Percentiles rank a stretch among this genome's conserved stretches.
Evolutionary conservation across 1,140 invertebrate species (phyloP).

Genomic region (Drosophila pallidifrons): DNA sequence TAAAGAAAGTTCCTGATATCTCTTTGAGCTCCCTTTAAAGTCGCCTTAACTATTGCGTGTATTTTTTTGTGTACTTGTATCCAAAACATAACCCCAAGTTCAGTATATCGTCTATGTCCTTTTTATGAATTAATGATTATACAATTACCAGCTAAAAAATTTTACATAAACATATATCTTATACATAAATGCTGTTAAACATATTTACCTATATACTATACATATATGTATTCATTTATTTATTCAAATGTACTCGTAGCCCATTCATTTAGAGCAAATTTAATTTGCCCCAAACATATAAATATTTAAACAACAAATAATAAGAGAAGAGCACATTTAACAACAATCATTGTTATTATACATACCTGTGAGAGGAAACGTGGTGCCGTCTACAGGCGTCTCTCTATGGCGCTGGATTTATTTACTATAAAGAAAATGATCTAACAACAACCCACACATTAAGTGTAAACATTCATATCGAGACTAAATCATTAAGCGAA

Average conservation of each 20-base stretch:
- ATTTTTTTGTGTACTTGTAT: constrained; percentile 49
- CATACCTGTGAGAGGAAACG: constrained; percentile 23
- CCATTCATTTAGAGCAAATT: constrained; percentile 29
- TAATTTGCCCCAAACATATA: constrained; percentile 30
- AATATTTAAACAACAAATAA: neutral
- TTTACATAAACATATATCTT: constrained; percentile 19
- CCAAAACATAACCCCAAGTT: constrained; percentile 56
- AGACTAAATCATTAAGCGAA: constrained; percentile 24
- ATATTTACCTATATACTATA: constrained; percentile 12
- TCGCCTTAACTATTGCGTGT: constrained; percentile 75
- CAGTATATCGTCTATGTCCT: constrained; percentile 45
- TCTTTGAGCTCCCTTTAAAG: constrained; percentile 53
- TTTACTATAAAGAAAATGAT: constrained; percentile 14
- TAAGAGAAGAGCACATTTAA: constrained; percentile 13
- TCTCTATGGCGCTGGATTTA: constrained; percentile 9
- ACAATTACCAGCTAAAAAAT: constrained; percentile 37
- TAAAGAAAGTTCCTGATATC: constrained; percentile 86
- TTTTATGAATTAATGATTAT: constrained; percentile 42
- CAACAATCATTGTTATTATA: constrained; percentile 28
- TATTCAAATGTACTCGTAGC: constrained; percentile 21
- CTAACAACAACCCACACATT: neutral
- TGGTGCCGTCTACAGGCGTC: constrained; percentile 35
- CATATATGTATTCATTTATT: constrained; percentile 33
- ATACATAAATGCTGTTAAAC: constrained; percentile 56
- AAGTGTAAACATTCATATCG: constrained; percentile 18